Percentiles rank a stretch among this genome's conserved stretches.
Conservation (phyloP, 1,140 invertebrate species). For the Procambarus clarkii region DNA sequence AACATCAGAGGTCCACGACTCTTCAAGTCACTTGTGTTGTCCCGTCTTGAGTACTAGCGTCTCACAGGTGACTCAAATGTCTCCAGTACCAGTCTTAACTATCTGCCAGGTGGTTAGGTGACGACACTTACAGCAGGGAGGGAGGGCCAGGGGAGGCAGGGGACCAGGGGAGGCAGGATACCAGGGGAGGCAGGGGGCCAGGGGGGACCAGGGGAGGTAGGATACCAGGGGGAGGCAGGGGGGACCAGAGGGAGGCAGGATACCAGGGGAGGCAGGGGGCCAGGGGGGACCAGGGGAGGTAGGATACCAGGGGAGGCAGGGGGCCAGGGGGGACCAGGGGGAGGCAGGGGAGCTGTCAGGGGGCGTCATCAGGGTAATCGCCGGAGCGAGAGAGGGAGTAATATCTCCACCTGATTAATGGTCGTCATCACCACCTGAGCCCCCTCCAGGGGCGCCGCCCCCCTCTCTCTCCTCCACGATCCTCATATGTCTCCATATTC, state of each 20-base stretch:
- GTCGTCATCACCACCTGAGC: slow-evolving; percentile 17
- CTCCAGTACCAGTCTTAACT: no score
- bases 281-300: not conserved
- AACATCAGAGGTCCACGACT: no score
- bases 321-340: not conserved
- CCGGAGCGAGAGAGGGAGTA: slow-evolving; percentile 13
- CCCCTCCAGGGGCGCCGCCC: not conserved
- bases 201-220: not conserved
- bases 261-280: not conserved
- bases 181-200: no score
- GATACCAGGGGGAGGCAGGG: not conserved
- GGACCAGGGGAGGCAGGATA: no score
- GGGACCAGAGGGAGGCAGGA: not conserved
- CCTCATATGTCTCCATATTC: not conserved
- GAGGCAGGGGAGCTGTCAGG: not conserved
- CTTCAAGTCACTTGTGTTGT: no score
- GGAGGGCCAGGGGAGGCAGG: no score
- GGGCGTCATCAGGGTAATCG: slow-evolving; percentile 25
- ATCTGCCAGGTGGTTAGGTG: no score
- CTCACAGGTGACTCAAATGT: no score
- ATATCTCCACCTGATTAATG: slow-evolving; percentile 36
- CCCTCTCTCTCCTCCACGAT: not conserved
- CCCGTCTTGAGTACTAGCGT: no score
- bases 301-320: not conserved
- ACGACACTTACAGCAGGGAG: no score